phyloP scores from a whole-genome alignment of 2,113 vertebrate genomes.

The Burhinus oedicnemus region DNA sequence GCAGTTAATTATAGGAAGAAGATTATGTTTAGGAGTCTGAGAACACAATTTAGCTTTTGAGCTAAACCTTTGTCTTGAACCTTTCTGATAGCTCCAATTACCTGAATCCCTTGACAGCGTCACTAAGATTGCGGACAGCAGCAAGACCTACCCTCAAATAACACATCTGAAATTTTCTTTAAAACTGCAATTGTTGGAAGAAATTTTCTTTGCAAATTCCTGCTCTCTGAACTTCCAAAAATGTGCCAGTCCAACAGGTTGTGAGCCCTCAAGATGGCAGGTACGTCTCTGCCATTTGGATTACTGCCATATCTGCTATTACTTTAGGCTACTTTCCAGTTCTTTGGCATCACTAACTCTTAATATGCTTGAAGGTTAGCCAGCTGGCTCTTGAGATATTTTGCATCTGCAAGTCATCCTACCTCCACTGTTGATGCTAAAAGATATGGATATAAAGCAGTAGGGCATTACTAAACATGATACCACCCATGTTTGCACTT shows the following conservation, averaged over 20 bases:
- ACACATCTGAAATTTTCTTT: neutral
- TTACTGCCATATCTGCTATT: conserved; percentile 38
- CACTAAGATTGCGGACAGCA: neutral
- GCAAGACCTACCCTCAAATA: neutral
- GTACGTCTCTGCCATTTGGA: neutral
- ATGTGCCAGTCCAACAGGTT: neutral
- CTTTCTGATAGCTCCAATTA: neutral
- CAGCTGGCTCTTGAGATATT: conserved; percentile 19
- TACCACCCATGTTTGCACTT: neutral
- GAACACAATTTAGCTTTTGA: neutral
- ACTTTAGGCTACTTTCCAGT: conserved; percentile 4
- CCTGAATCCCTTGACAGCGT: neutral
- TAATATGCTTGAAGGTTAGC: conserved; percentile 32
- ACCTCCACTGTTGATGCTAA: conserved; percentile 10
- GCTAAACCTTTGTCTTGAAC: neutral
- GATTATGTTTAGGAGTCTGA: neutral
- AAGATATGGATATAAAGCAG: neutral
- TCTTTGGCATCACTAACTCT: neutral
- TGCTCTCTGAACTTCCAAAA: neutral
- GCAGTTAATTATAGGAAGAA: neutral
- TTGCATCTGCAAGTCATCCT: conserved; percentile 30
- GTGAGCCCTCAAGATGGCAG: neutral
- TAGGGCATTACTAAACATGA: neutral
- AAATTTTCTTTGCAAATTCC: neutral
- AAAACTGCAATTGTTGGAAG: neutral